Percentiles rank a stretch among this genome's conserved stretches.
Evolutionary conservation across 2,888 invertebrate genomes (phyloP).

Genomic region (Drosophila hamatofila): DNA sequence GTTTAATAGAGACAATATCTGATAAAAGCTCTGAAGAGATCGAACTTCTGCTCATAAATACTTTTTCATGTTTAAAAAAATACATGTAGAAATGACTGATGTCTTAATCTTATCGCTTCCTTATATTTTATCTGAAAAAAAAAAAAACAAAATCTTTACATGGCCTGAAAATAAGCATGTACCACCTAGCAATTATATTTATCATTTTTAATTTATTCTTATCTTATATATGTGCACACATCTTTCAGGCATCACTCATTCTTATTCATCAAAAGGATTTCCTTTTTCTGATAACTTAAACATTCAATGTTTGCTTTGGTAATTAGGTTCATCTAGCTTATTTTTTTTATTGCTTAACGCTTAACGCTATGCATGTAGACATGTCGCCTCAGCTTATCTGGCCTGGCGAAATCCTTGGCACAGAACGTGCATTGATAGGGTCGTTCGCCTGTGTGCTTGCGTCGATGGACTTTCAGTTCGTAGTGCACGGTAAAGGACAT

Average conservation of each 20-base stretch:
- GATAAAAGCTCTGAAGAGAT: constrained; percentile 32
- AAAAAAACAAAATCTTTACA: neutral
- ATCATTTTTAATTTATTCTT: neutral
- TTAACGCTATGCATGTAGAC: constrained; percentile 72
- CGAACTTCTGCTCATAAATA: neutral
- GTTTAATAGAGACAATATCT: neutral
- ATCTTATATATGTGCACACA: neutral
- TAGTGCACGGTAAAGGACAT: constrained; percentile 88
- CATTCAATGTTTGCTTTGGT: constrained; percentile 19
- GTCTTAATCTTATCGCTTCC: no score
- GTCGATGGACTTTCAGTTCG: constrained; percentile 87
- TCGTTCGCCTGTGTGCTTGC: constrained; percentile 88
- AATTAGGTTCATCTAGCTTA: neutral
- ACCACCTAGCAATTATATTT: neutral
- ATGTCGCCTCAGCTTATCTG: constrained; percentile 84
- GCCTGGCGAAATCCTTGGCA: constrained; percentile 87
- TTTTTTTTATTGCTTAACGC: constrained; percentile 27
- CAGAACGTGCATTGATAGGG: constrained; percentile 86
- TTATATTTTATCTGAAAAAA: neutral
- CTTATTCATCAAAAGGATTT: neutral
- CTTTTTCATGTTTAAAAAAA: no score
- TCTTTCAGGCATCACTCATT: neutral
- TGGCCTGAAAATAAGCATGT: neutral
- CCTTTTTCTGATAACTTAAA: neutral
- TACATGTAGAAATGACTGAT: no score